These are phyloP conservation scores for Oscheius sp. DNA, from an alignment of 2,888 invertebrate genomes.

Conservation along the genomic window DNA sequence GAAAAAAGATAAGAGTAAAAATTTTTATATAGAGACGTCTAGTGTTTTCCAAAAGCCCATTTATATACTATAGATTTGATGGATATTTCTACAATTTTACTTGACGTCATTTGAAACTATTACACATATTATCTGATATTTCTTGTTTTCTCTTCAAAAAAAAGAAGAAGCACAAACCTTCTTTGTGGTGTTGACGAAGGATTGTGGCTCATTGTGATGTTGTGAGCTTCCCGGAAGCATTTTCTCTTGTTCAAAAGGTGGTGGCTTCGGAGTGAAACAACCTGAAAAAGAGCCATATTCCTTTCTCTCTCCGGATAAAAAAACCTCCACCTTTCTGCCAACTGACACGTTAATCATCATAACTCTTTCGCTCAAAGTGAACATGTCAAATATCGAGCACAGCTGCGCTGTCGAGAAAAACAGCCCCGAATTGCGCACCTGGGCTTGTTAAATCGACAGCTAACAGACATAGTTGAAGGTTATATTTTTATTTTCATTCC, in stretches of 20 bases:
- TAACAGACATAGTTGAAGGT: too few relatives aligned
- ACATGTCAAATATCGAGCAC: conserved; percentile 10
- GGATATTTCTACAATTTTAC: too few relatives aligned
- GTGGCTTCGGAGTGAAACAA: conserved; percentile 38
- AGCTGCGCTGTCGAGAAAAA: conserved; percentile 12
- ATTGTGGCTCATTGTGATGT: conserved; percentile 45
- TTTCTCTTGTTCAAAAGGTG: conserved; percentile 48
- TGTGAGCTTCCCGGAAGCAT: conserved; percentile 37
- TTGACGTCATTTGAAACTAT: too few relatives aligned
- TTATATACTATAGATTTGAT: too few relatives aligned
- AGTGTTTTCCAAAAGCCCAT: neutral
- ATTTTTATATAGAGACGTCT: neutral
- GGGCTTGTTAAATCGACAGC: too few relatives aligned
- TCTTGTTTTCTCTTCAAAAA: too few relatives aligned
- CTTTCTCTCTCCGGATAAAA: too few relatives aligned
- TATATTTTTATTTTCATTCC: too few relatives aligned
- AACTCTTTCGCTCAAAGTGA: neutral
- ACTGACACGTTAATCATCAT: conserved; percentile 16
- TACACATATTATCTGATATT: too few relatives aligned
- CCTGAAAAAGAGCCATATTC: neutral
- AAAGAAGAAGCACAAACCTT: conserved; percentile 29
- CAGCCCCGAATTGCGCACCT: neutral
- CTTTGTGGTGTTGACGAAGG: conserved; percentile 40
- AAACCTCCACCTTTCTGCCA: neutral
- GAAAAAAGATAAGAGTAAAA: conserved; percentile 9